These are phyloP conservation scores for Lasioglossum leucozonium DNA, from an alignment of 2,888 invertebrate species.

Conservation along the genomic window DNA sequence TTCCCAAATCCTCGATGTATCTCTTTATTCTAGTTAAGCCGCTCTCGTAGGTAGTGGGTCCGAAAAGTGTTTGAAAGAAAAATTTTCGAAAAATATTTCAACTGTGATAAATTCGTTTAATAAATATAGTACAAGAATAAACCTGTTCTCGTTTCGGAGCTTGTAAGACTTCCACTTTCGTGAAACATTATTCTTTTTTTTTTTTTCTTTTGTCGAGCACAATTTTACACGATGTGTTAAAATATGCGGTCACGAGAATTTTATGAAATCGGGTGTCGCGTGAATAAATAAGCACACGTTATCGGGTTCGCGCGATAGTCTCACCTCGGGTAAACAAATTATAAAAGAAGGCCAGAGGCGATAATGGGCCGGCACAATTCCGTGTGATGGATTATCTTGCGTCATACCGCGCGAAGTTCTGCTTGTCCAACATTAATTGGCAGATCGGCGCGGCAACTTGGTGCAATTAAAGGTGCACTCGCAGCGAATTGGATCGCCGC, in stretches of 20 bases:
- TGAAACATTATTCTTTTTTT: too few relatives aligned
- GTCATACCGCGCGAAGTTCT: constrained; percentile 28
- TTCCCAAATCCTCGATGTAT: not conserved
- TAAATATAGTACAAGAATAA: too few relatives aligned
- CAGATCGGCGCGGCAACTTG: constrained; percentile 29
- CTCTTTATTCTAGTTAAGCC: not conserved
- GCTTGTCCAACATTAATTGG: constrained; percentile 28
- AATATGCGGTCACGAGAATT: not conserved
- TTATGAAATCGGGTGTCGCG: not conserved
- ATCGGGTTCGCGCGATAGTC: not conserved
- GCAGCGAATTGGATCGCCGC: constrained; percentile 30
- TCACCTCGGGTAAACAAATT: constrained; percentile 4
- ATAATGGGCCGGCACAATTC: constrained; percentile 19
- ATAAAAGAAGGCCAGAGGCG: not conserved
- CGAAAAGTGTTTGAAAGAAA: too few relatives aligned
- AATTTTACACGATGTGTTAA: too few relatives aligned
- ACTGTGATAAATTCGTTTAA: too few relatives aligned
- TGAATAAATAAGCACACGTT: not conserved
- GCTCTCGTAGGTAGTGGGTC: too few relatives aligned
- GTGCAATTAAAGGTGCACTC: constrained; percentile 31
- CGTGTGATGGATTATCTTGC: constrained; percentile 52
- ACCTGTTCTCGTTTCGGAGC: too few relatives aligned
- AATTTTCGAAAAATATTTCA: too few relatives aligned
- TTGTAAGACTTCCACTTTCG: too few relatives aligned
- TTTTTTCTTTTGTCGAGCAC: too few relatives aligned